phyloP scores from a whole-genome alignment of 2,113 vertebrate genomes.

The Pelvicachromis taeniatus region DNA sequence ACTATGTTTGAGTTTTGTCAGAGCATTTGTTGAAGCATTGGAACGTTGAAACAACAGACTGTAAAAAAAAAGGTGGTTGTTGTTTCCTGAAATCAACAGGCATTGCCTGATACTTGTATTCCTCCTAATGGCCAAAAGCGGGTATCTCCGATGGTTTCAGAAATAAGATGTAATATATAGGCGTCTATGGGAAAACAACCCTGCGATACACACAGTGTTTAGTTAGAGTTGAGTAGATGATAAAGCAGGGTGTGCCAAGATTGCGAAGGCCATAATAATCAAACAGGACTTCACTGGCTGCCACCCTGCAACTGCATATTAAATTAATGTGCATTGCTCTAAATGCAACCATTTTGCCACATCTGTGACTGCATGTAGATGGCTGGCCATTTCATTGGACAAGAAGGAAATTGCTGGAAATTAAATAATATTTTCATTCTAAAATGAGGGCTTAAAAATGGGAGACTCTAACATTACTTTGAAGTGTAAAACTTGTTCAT shows the following conservation, averaged over 20 bases:
- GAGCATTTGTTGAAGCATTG: slow-evolving; percentile 24
- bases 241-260: background rate
- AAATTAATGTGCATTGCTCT: background rate
- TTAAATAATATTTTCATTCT: background rate
- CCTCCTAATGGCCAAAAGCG: background rate
- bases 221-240: background rate
- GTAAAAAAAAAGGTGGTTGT: no score
- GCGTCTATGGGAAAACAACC: background rate
- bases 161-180: background rate
- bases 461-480: background rate
- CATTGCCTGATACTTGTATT: background rate
- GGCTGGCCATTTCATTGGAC: background rate
- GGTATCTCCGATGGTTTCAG: background rate
- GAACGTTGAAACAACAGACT: background rate
- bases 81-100: no score
- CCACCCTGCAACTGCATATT: background rate
- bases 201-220: background rate
- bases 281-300: background rate
- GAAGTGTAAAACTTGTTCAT: background rate
- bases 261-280: background rate
- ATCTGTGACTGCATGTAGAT: background rate
- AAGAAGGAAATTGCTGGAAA: background rate
- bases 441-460: background rate
- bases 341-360: background rate
- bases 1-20: slow-evolving; percentile 40